These are phyloP conservation scores for Amblyteles armatorius DNA, from an alignment of 2,888 invertebrate genomes.

Conservation along the genomic window DNA sequence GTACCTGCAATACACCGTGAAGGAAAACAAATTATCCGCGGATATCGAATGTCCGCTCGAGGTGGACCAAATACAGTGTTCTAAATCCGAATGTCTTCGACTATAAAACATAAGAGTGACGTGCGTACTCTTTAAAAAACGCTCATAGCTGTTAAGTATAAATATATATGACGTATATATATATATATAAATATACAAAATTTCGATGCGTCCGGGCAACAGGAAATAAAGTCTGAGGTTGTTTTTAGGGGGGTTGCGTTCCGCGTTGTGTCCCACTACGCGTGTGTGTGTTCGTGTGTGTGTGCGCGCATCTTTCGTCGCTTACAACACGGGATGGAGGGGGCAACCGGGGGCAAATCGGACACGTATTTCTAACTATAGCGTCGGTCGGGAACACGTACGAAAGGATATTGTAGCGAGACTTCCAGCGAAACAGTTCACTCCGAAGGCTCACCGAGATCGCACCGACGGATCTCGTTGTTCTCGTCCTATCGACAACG, in stretches of 20 bases:
- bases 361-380: constrained; percentile 82
- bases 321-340: constrained; percentile 30
- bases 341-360: constrained; percentile 43
- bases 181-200: background rate
- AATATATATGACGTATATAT: background rate
- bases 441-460: constrained; percentile 80
- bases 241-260: constrained; percentile 2
- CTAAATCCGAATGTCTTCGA: constrained; percentile 59
- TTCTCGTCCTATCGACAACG: constrained; percentile 5
- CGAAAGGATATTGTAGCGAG: constrained; percentile 81
- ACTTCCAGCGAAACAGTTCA: constrained; percentile 82
- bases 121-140: constrained; percentile 1
- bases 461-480: constrained; percentile 74
- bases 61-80: constrained; percentile 16
- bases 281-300: background rate
- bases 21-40: background rate
- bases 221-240: constrained; percentile 33
- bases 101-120: constrained; percentile 22
- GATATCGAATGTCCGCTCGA: constrained; percentile 11
- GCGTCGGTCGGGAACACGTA: constrained; percentile 70
- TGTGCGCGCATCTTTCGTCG: constrained; percentile 13
- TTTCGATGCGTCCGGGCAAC: background rate
- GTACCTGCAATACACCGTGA: background rate
- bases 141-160: background rate
- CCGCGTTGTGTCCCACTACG: background rate